Evolutionary conservation across 2,888 invertebrate species (phyloP).

Genomic region (Tanytarsus gracilentus): DNA sequence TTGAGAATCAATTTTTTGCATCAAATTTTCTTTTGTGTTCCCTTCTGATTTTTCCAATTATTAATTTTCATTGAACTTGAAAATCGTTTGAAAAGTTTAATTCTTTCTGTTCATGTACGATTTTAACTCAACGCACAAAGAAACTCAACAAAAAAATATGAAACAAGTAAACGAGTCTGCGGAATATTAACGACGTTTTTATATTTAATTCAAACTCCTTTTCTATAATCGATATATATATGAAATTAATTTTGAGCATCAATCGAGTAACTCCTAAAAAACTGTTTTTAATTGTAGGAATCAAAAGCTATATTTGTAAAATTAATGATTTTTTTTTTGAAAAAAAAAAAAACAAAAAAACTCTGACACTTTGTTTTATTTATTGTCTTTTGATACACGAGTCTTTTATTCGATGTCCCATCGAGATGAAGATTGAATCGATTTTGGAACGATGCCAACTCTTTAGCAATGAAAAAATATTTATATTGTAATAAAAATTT

Average conservation of each 20-base stretch:
- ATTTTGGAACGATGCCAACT: constrained; percentile 16
- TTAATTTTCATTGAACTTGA: constrained; percentile 30
- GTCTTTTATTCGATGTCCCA: constrained; percentile 19
- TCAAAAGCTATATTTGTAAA: too few species aligned
- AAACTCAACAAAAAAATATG: background rate
- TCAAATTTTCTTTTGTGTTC: constrained; percentile 5
- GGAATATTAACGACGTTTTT: too few species aligned
- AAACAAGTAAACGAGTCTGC: background rate
- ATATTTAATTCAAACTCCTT: too few species aligned
- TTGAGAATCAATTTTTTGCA: constrained; percentile 1
- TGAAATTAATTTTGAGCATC: too few species aligned
- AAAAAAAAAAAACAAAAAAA: background rate
- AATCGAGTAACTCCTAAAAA: too few species aligned
- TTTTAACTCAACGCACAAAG: background rate
- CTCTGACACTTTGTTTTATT: constrained; percentile 1
- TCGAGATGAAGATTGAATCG: constrained; percentile 3
- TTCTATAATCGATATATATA: too few species aligned
- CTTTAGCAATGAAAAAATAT: background rate
- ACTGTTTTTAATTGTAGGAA: too few species aligned
- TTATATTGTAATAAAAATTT: constrained; percentile 28
- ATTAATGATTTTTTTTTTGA: too few species aligned
- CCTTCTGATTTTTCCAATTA: constrained; percentile 23
- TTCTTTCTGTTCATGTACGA: background rate
- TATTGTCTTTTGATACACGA: constrained; percentile 18
- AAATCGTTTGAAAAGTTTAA: constrained; percentile 27